Evolutionary conservation across 2,113 vertebrate species (phyloP).

Genomic region (Bubo scandiacus): DNA sequence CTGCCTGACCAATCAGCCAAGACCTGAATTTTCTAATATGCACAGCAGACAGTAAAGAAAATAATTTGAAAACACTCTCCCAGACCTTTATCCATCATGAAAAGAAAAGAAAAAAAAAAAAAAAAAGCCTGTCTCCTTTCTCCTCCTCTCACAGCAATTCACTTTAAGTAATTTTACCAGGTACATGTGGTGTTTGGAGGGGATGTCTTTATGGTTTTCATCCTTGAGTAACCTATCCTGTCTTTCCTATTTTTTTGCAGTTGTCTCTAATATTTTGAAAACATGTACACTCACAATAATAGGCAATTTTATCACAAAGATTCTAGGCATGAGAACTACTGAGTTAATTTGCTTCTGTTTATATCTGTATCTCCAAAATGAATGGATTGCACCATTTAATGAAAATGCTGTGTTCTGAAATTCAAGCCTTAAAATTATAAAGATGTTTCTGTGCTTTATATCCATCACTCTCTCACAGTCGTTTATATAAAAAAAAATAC

Average conservation of each 20-base stretch:
- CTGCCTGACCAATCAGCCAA: neutral
- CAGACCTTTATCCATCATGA: neutral
- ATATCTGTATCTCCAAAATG: conserved; percentile 32
- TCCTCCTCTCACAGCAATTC: neutral
- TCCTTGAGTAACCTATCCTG: neutral
- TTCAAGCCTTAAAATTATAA: conserved; percentile 51
- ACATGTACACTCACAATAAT: conserved; percentile 40
- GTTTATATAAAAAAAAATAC: neutral
- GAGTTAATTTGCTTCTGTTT: conserved; percentile 58
- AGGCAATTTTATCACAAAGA: conserved; percentile 57
- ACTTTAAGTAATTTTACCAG: neutral
- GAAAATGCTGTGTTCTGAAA: conserved; percentile 37
- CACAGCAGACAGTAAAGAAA: neutral
- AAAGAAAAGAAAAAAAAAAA: neutral
- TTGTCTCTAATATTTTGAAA: conserved; percentile 52
- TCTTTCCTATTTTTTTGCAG: neutral
- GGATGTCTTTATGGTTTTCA: neutral
- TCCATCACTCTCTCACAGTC: conserved; percentile 3
- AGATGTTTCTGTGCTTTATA: conserved; percentile 12
- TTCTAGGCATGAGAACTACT: conserved; percentile 51
- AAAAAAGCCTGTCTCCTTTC: neutral
- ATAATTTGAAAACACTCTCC: neutral
- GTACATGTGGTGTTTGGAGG: neutral
- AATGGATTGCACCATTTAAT: conserved; percentile 42
- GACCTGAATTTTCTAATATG: neutral